Base-by-base conservation (phyloP, 2,797 vertebrate species). In the Merluccius polli region DNA sequence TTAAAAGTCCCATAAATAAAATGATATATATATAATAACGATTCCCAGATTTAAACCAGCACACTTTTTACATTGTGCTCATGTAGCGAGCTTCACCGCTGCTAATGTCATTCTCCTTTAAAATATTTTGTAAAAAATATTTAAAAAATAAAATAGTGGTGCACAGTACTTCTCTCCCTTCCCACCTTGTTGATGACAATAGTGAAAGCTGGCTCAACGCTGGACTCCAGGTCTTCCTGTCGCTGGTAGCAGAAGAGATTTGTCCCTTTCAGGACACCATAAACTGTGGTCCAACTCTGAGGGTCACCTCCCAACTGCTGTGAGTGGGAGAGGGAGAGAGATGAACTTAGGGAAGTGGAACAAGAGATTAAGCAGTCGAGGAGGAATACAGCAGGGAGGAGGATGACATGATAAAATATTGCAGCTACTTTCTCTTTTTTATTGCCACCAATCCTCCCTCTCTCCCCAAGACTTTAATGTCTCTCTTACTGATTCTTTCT, bases 101-200 rank as follows among this genome's bases (percentile, higher is more conserved):
- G n/a, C 48, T 18, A 52, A 52, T 21, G 48, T n/a, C 48, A 15
- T 48, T 35, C 3, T 35, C 18, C 16, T 48, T 48, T 48, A 13
- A 18, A 48, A 48, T 48, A n/a, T n/a, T n/a, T n/a, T n/a, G n/a
- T n/a, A n/a, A n/a, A n/a, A n/a, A n/a, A n/a, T n/a, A n/a, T n/a
- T n/a, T n/a, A n/a, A n/a, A n/a, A n/a, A n/a, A n/a, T n/a, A n/a
- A n/a, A n/a, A 79, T 77, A 78, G 76, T 75, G 77, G 71, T 12
- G 24, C 48, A n/a, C 59, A 27, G 41, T 48, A 12, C 13, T 41
- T 41, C 38, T 48, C 41, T 48, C 41, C 36, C 36, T 52, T 29
- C 83, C 88, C 75, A 97, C 97, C 95, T 98, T 98, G 91, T 95
- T 98, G 89, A 98, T 89, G 9, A 93, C 90, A 13, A 98, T 96